Evolutionary conservation across 1,140 invertebrate genomes (phyloP).

Genomic region (Matsumurasca onukii): DNA sequence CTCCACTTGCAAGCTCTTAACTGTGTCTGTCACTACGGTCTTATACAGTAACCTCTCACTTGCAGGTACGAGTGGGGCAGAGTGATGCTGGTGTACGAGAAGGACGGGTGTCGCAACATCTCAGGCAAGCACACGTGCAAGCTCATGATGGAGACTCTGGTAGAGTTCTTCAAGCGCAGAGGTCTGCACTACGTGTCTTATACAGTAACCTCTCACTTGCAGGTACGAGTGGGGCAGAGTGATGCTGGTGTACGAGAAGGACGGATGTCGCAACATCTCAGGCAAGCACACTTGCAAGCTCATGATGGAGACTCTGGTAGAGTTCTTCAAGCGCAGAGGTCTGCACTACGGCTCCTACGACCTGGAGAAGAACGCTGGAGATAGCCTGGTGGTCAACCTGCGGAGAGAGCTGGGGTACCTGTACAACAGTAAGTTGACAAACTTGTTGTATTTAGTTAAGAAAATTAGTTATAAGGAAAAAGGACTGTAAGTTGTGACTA

Average conservation of each 20-base stretch:
- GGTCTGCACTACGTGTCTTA: slow-evolving; percentile 52
- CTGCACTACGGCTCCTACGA: slow-evolving; percentile 55
- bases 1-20: slow-evolving; percentile 66
- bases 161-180: slow-evolving; percentile 60
- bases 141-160: slow-evolving; percentile 67
- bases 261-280: slow-evolving; percentile 62
- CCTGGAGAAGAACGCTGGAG: slow-evolving; percentile 50
- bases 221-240: slow-evolving; percentile 70
- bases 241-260: slow-evolving; percentile 68
- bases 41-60: too few species aligned
- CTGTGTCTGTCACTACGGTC: slow-evolving; percentile 68
- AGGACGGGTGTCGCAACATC: slow-evolving; percentile 61
- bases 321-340: slow-evolving; percentile 58
- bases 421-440: slow-evolving; percentile 61
- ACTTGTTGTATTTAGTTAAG: too few species aligned
- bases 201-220: too few species aligned
- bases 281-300: slow-evolving; percentile 65
- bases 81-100: slow-evolving; percentile 69
- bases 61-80: slow-evolving; percentile 69
- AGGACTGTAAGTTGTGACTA: too few species aligned
- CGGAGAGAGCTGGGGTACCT: slow-evolving; percentile 50
- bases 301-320: slow-evolving; percentile 67
- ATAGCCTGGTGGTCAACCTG: slow-evolving; percentile 57
- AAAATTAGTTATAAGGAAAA: too few species aligned
- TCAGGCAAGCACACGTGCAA: slow-evolving; percentile 65